Evolutionary conservation across 2,797 vertebrate species (phyloP), one percentile per base, ranked within the genome.

Genomic region (Lepus townsendii): DNA sequence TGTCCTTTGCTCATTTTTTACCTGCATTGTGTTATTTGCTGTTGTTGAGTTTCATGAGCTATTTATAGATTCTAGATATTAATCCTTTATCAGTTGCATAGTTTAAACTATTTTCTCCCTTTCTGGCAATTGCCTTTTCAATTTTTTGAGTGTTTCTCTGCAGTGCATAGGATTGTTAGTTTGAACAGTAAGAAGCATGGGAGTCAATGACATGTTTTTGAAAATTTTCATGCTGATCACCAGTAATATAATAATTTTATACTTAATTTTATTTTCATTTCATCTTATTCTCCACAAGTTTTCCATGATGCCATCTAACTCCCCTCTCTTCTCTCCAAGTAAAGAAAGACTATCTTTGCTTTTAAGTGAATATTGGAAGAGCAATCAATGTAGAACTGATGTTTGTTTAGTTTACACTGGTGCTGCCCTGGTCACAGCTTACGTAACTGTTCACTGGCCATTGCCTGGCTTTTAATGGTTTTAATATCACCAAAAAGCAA

Each of bases 261-360:
- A 42, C 1, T 7, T 38, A 60, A 91, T 69, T 90, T 82, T 4
- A 76, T 82, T 72, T 73, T 71, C n/a, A 5, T 75, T 75, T 94
- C 24, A 0, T 54, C 32, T 27, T 83, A 38, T 52, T 79, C 12
- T 50, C 30, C 73, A 57, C 30, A 52, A 52, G 83, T 94, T 79
- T 83, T 32, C 2, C 5, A 38, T 10, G 5, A 20, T 87, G 6
- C 3, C 3, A 10, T 26, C 17, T 19, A 35, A 26, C 24, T 11
- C 3, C 3, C 0, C 4, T 32, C 30, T 66, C 7, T 65, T 63
- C n/a, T 75, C 16, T 88, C 10, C 20, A 20, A 50, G 30, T 16
- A 65, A 95, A 60, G 30, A 0, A 32, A 13, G 11, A 5, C 1
- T 52, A 0, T 76, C 24, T 79, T 72, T 14, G 13, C 42, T 85